A percentile compares a stretch with the other conserved stretches of the same genome.
Evolutionary conservation across 2,113 vertebrate species (phyloP).

Genomic region (Fregetta grallaria): DNA sequence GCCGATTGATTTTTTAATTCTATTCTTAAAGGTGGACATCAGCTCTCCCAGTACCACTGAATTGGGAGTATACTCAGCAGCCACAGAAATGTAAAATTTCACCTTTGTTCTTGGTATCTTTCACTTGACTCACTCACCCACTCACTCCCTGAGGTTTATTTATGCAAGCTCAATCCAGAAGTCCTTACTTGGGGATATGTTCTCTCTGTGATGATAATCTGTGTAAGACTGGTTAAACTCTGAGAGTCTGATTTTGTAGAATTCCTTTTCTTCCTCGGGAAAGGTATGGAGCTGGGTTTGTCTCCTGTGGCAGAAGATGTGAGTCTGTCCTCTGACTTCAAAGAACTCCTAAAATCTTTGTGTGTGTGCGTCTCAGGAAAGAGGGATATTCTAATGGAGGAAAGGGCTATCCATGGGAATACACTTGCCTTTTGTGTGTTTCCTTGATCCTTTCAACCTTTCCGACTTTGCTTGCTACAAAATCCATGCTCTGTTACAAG

Average conservation of each 20-base stretch:
- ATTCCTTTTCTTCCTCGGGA: not conserved
- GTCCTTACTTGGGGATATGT: not conserved
- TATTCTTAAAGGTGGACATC: not conserved
- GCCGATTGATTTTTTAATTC: not conserved
- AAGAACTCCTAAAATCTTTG: not conserved
- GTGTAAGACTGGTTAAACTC: not conserved
- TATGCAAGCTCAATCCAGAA: constrained; percentile 11
- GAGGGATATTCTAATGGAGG: not conserved
- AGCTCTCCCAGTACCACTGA: not conserved
- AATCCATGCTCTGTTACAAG: not conserved
- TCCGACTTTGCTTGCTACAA: not conserved
- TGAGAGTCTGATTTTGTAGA: not conserved
- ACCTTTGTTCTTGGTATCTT: constrained; percentile 17
- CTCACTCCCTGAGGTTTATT: constrained; percentile 18
- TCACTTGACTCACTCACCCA: not conserved
- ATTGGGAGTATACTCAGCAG: not conserved
- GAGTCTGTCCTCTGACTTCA: not conserved
- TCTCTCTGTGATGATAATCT: not conserved
- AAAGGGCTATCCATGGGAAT: not conserved
- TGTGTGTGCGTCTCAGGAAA: not conserved
- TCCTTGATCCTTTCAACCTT: not conserved
- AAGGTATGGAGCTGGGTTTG: not conserved
- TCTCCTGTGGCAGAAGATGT: not conserved
- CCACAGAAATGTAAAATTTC: not conserved
- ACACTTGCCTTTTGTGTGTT: not conserved